Percentiles rank a stretch among this genome's conserved stretches.
Conservation (phyloP, 2,888 invertebrate genomes). For the Apamea monoglypha region DNA sequence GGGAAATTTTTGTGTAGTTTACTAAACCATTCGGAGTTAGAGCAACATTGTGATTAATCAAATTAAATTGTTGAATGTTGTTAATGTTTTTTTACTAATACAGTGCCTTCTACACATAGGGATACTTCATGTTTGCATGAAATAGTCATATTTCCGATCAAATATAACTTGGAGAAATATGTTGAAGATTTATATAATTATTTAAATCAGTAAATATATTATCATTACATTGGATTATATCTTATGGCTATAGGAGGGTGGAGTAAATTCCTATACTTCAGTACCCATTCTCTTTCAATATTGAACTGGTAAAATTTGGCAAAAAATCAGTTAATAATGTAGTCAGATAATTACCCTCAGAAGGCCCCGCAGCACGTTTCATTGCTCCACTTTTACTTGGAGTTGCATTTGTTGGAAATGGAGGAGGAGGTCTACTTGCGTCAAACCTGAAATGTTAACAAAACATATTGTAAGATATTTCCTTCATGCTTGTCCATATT, state of each 20-base stretch:
- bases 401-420: constrained; percentile 65
- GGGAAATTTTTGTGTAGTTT: neutral
- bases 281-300: constrained; percentile 13
- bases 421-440: constrained; percentile 80
- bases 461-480: neutral
- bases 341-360: constrained; percentile 70
- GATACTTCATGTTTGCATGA: neutral
- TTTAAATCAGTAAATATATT: constrained; percentile 17
- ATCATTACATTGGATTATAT: constrained; percentile 28
- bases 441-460: constrained; percentile 74
- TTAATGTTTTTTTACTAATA: neutral
- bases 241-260: constrained; percentile 38
- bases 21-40: neutral
- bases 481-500: neutral
- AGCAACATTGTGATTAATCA: neutral
- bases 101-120: too few relatives aligned
- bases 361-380: constrained; percentile 69
- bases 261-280: constrained; percentile 17
- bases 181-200: neutral
- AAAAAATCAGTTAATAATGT: constrained; percentile 16
- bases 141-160: neutral
- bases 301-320: constrained; percentile 12
- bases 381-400: constrained; percentile 54
- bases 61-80: neutral
- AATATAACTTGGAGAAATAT: constrained; percentile 7